Conservation (phyloP, 2,113 vertebrate species). For the Falcunculus frontatus region DNA sequence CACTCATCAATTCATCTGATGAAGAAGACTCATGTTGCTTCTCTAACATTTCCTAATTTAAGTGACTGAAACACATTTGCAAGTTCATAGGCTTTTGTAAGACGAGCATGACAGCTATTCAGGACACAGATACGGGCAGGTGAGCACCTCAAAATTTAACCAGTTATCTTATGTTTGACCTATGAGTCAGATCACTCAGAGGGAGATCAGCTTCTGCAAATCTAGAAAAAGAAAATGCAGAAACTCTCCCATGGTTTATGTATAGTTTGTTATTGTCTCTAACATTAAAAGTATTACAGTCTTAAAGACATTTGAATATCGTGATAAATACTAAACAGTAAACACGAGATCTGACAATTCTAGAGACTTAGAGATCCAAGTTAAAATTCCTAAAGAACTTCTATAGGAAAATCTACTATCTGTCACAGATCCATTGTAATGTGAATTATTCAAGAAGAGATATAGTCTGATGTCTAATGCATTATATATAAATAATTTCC, state of each 20-base stretch:
- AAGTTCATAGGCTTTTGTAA: neutral
- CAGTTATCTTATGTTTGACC: neutral
- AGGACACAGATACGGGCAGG: neutral
- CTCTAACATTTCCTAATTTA: neutral
- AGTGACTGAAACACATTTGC: neutral
- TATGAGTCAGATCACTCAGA: neutral
- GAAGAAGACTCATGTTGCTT: neutral
- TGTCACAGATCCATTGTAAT: neutral
- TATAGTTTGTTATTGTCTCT: neutral
- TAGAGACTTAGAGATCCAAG: neutral
- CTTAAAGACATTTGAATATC: neutral
- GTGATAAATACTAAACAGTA: neutral
- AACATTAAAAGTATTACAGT: neutral
- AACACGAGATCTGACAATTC: neutral
- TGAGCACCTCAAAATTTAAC: neutral
- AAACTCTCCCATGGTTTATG: neutral
- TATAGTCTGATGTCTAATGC: neutral
- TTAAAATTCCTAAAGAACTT: neutral
- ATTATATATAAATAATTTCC: neutral
- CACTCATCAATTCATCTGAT: neutral
- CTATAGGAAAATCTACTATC: neutral
- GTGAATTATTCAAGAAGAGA: neutral
- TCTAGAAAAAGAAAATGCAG: neutral
- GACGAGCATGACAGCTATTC: accelerated
- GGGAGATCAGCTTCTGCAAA: neutral